Conservation (phyloP, 2,113 vertebrate species). For the Corythaixoides concolor region DNA sequence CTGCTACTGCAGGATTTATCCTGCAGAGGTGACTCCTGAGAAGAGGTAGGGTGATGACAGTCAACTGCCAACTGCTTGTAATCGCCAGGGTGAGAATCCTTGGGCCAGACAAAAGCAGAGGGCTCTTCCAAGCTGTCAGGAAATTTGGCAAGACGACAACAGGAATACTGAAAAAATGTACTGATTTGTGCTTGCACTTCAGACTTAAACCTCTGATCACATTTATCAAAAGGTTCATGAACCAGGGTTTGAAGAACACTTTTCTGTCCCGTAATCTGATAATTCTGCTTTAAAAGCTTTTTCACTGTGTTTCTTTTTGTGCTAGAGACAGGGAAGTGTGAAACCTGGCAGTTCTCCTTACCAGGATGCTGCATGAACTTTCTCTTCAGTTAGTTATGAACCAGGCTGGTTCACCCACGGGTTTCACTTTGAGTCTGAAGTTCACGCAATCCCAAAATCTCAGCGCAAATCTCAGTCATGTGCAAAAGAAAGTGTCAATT, state of each 20-base stretch:
- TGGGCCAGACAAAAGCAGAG: neutral
- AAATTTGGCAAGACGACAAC: neutral
- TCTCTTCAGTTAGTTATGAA: neutral
- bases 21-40: neutral
- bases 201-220: neutral
- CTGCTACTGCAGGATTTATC: neutral
- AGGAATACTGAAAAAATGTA: neutral
- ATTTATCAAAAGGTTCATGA: neutral
- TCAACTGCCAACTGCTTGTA: slow-evolving; percentile 7
- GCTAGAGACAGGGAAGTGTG: neutral
- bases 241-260: neutral
- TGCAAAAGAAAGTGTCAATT: neutral
- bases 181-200: neutral
- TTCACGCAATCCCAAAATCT: neutral
- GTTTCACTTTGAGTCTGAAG: slow-evolving; percentile 4
- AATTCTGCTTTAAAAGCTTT: neutral
- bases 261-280: neutral
- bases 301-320: neutral
- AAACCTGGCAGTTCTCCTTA: neutral
- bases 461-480: neutral
- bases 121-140: slow-evolving; percentile 12
- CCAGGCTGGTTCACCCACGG: neutral
- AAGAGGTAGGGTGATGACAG: neutral
- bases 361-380: neutral
- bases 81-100: neutral